These are phyloP conservation scores for Tichodroma muraria DNA, from an alignment of 2,113 vertebrate genomes.

Conservation along the genomic window DNA sequence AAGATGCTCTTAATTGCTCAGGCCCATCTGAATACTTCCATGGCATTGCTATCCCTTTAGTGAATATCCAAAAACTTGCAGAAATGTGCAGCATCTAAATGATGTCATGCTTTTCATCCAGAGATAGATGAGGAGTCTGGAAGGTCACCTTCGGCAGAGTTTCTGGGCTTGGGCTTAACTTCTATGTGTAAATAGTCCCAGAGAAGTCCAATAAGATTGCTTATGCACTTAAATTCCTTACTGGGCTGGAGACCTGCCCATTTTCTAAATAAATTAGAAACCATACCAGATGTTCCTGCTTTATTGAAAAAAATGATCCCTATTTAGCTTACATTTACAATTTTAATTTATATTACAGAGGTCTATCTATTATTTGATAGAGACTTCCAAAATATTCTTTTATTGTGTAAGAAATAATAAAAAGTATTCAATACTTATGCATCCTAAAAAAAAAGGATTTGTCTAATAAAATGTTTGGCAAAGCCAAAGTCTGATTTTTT, in stretches of 20 bases:
- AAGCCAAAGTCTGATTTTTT: neutral
- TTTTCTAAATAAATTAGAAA: constrained; percentile 5
- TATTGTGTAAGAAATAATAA: neutral
- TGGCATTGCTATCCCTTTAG: neutral
- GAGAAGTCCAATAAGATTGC: neutral
- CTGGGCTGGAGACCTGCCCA: neutral
- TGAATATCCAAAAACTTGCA: neutral
- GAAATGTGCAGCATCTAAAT: neutral
- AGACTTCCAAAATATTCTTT: neutral
- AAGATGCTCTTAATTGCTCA: neutral
- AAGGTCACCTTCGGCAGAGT: neutral
- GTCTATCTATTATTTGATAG: neutral
- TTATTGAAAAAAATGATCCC: neutral
- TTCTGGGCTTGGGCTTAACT: neutral
- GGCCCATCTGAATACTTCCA: neutral
- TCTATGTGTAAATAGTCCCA: neutral
- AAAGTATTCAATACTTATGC: neutral
- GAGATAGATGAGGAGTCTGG: neutral
- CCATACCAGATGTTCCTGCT: neutral
- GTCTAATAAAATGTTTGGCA: neutral
- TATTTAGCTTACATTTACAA: neutral
- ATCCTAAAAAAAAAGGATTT: neutral
- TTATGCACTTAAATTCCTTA: neutral
- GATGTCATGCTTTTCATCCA: neutral
- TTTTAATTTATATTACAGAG: neutral